These are phyloP conservation scores for Anodontia alba DNA, from an alignment of 2,888 invertebrate genomes.

Conservation along the genomic window DNA sequence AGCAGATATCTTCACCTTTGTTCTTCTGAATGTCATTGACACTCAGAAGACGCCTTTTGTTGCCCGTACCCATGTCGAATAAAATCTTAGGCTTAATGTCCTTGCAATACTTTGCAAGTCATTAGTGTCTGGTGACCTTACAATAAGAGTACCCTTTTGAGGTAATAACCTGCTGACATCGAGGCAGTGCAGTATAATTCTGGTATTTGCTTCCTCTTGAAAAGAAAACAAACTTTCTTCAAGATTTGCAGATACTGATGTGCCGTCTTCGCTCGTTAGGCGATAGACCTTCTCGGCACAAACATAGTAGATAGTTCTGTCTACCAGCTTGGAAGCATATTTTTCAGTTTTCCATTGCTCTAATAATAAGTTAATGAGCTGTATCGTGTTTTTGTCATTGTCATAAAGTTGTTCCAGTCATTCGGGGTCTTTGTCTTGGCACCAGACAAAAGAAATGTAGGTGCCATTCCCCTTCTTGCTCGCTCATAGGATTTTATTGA, in stretches of 20 bases:
- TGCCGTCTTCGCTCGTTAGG: background rate
- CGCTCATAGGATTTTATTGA: constrained; percentile 17
- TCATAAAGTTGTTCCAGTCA: constrained; percentile 28
- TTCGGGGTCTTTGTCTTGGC: constrained; percentile 18
- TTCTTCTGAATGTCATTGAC: constrained; percentile 17
- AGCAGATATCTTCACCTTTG: constrained; percentile 28
- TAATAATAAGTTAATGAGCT: constrained; percentile 22
- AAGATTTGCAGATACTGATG: background rate
- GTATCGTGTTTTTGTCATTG: constrained; percentile 20
- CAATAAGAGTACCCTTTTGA: background rate
- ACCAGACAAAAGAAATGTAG: background rate
- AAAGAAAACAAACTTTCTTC: background rate
- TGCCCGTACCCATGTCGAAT: constrained; percentile 48
- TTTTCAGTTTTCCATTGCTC: constrained; percentile 20
- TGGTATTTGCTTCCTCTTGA: constrained; percentile 44
- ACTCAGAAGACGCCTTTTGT: constrained; percentile 37
- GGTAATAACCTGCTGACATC: background rate
- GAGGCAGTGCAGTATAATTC: constrained; percentile 31
- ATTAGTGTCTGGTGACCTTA: background rate
- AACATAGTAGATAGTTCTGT: background rate
- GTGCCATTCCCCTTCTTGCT: background rate
- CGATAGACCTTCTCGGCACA: background rate
- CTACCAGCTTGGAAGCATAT: constrained; percentile 17
- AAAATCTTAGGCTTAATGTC: background rate
- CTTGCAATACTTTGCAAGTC: background rate